Evolutionary conservation across 1,140 invertebrate genomes (phyloP).

Genomic region (Ceratina japonica): DNA sequence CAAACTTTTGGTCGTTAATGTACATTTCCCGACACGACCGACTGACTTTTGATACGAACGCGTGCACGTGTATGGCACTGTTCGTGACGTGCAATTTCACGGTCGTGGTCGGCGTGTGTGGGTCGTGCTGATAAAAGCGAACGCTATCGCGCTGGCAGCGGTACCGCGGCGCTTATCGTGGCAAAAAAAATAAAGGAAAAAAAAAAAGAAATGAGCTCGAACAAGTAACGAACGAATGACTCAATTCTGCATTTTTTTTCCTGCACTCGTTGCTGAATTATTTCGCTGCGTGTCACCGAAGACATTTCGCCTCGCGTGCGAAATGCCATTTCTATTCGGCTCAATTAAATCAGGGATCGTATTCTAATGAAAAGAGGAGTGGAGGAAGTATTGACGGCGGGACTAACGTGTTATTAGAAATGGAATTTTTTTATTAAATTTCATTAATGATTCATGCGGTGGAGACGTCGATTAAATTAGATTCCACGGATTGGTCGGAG

Average conservation of each 20-base stretch:
- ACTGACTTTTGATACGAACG: not conserved
- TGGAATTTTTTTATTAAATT: no score
- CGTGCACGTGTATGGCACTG: not conserved
- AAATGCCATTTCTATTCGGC: no score
- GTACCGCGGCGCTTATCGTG: conserved; percentile 37
- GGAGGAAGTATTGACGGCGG: not conserved
- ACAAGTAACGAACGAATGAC: conserved; percentile 26
- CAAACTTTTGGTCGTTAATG: no score
- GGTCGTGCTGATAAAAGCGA: conserved; percentile 38
- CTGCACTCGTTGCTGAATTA: not conserved
- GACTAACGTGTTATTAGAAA: not conserved
- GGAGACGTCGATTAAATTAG: not conserved
- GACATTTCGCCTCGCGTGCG: not conserved
- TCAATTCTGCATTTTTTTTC: conserved; percentile 18
- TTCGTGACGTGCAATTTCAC: conserved; percentile 12
- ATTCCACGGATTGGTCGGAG: not conserved
- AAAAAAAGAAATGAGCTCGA: no score
- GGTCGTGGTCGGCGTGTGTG: not conserved
- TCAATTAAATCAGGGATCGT: not conserved
- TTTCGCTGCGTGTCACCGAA: not conserved
- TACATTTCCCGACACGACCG: no score
- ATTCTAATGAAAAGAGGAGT: no score
- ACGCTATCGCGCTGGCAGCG: conserved; percentile 31
- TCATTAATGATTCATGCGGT: not conserved
- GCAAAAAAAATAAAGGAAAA: conserved; percentile 2